phyloP scores from a whole-genome alignment of 53 echinoderm and acorn worm species.

The Zoroaster sp. region DNA sequence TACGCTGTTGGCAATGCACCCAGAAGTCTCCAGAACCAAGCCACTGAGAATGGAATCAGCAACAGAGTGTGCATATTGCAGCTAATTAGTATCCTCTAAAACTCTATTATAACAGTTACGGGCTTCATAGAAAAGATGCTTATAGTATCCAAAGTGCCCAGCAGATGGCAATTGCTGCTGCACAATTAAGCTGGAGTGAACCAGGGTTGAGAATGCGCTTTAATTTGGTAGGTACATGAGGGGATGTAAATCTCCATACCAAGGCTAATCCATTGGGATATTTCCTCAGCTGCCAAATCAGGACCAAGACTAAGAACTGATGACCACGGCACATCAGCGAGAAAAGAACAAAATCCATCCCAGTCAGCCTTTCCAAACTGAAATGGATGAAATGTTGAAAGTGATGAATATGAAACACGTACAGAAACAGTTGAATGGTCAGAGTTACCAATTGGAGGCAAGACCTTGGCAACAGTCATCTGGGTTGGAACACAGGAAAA shows the following conservation, averaged over 20 bases:
- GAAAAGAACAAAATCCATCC: too few relatives aligned
- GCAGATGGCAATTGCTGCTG: background rate
- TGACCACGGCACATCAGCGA: too few relatives aligned
- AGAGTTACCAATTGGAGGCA: too few relatives aligned
- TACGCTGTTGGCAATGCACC: too few relatives aligned
- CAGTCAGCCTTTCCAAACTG: too few relatives aligned
- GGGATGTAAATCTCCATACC: slow-evolving; percentile 27
- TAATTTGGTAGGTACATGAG: slow-evolving; percentile 21
- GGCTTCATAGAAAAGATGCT: background rate
- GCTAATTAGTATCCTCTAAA: slow-evolving; percentile 28
- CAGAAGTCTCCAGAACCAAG: slow-evolving; percentile 21
- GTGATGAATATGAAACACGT: too few relatives aligned
- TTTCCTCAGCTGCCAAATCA: too few relatives aligned
- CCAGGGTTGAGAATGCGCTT: slow-evolving; percentile 7
- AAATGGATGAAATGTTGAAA: too few relatives aligned
- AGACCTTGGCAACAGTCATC: too few relatives aligned
- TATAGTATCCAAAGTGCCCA: background rate
- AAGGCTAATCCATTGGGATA: background rate
- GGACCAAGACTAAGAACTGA: too few relatives aligned
- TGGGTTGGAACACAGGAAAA: too few relatives aligned
- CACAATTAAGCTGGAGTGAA: background rate
- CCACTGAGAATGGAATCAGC: background rate
- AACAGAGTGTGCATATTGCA: background rate
- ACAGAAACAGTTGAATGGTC: too few relatives aligned
- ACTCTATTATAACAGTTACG: background rate